Base-by-base conservation (phyloP, 2,888 invertebrate species). In the Polyploca ridens region DNA sequence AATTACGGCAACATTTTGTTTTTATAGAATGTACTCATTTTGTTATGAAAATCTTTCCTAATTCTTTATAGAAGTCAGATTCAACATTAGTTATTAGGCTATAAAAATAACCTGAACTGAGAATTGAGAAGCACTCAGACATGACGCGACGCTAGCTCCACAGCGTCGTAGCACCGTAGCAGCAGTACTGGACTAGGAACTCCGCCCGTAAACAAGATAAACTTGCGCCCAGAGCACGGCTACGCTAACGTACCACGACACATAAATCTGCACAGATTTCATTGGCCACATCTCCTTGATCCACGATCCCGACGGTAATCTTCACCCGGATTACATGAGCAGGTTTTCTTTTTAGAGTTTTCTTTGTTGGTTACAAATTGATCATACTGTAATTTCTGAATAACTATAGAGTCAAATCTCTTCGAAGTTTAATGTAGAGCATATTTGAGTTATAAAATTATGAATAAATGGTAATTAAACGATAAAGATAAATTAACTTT, bases 221-320 rank as follows among this genome's bases (percentile, higher is more conserved):
- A 85, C 78, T 83, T 81, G 78, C 67, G 68, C 64, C 70, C 66
- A 49, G 33, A 46, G 46, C 68, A 68, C 67, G 66, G 64, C 46
- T 61, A 72, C 70, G 74, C 76, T 73, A 82, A 81, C 82, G 79
- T 81, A 78, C 76, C 78, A 72, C 81, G 76, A 77, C 81, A 82
- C 82, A 90, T 90, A 89, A 88, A 89, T 89, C 88, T 84, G 71
- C 69, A 71, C 79, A 81, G 84, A 87, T 87, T 89, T 87, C 83
- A 85, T 85, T 88, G 83, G 75, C 79, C 78, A 77, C 74, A 71
- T 75, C 77, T 71, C 70, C 74, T 77, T 79, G 79, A 79, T 83
- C 79, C 83, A 79, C 74, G 79, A 78, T 77, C 79, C 78, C 77
- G 69, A 64, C 69, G 74, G 77, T 82, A 82, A 85, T 85, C 83